Evolutionary conservation across 2,888 invertebrate species (phyloP).

Genomic region (Pasiphila rectangulata): DNA sequence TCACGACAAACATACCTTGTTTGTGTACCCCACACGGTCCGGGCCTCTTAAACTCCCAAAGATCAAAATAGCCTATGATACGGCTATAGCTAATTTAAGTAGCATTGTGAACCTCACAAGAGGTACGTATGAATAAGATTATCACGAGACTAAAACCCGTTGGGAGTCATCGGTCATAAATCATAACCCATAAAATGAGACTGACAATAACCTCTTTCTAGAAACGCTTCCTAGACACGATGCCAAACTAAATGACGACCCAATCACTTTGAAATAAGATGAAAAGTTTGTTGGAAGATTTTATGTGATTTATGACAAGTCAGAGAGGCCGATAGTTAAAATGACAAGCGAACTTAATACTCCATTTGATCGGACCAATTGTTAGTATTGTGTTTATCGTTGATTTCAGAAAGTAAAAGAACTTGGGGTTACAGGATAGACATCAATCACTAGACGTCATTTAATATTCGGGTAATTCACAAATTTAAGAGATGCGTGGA

Average conservation of each 20-base stretch:
- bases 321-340: slow-evolving; percentile 68
- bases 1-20: slow-evolving; percentile 57
- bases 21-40: slow-evolving; percentile 63
- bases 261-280: slow-evolving; percentile 29
- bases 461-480: slow-evolving; percentile 61
- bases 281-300: slow-evolving; percentile 29
- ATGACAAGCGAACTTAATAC: slow-evolving; percentile 80
- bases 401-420: slow-evolving; percentile 70
- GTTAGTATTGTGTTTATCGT: slow-evolving; percentile 75
- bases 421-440: slow-evolving; percentile 61
- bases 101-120: slow-evolving; percentile 78
- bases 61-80: slow-evolving; percentile 61
- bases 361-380: slow-evolving; percentile 80
- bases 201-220: slow-evolving; percentile 76
- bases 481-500: slow-evolving; percentile 56
- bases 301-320: slow-evolving; percentile 43
- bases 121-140: slow-evolving; percentile 76
- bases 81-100: slow-evolving; percentile 78
- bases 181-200: slow-evolving; percentile 79
- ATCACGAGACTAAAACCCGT: slow-evolving; percentile 74
- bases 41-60: slow-evolving; percentile 39
- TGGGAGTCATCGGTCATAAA: slow-evolving; percentile 80
- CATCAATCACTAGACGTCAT: slow-evolving; percentile 69
- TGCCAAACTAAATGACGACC: slow-evolving; percentile 36
- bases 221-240: slow-evolving; percentile 60